Base-by-base conservation (phyloP, 2,113 vertebrate species). In the Hyperopisus bebe region DNA sequence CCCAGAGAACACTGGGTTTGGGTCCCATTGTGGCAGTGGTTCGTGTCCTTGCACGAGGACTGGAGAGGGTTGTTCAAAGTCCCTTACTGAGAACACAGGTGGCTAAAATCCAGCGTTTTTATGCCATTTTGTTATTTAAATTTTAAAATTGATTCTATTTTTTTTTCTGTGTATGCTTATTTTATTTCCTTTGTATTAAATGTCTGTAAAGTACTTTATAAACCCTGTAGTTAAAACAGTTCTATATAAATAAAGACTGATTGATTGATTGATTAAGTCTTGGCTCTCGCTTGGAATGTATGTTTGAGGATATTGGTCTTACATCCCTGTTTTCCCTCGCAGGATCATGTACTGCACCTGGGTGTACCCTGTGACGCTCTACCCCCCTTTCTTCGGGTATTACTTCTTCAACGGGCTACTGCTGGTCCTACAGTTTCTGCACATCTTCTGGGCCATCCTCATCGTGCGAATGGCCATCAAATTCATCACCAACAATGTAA, bases 341-440 rank as follows among this genome's bases (percentile, higher is more conserved):
- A 99, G 98, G 97, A 98, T 99, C 90, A 94, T 99, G 90, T 97
- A 97, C 92, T 98, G 97, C 91, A 99, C 98, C 0, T 92, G 97
- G 93, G 91, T 99, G 3, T 98, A 97, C 74, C 98, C 98, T 0
- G 92, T 98, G 91, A 97, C 97, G 0, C 84, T 98, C 44, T 99
- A 99, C 80, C 93, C 97, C 0, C 94, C 98, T 0, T 99, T 99
- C 93, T 99, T 99, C 0, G 98, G 98, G 1, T 99, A 99, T 89
- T 99, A 98, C 94, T 99, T 99, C 94, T 99, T 99, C 94, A 99
- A 99, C 2, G 93, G 92, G 84, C 97, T 99, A 93, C 94, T 99
- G 95, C 95, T 95, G 80, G 93, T 96, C 86, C 95, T 99, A 17
- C 98, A 98, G 93, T 94, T 94, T 87, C 96, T 99, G 87, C 98